A percentile compares a stretch with the other conserved stretches of the same genome.
Conservation (phyloP, 35 echinoderm and acorn worm genomes). For the Patiria miniata region DNA sequence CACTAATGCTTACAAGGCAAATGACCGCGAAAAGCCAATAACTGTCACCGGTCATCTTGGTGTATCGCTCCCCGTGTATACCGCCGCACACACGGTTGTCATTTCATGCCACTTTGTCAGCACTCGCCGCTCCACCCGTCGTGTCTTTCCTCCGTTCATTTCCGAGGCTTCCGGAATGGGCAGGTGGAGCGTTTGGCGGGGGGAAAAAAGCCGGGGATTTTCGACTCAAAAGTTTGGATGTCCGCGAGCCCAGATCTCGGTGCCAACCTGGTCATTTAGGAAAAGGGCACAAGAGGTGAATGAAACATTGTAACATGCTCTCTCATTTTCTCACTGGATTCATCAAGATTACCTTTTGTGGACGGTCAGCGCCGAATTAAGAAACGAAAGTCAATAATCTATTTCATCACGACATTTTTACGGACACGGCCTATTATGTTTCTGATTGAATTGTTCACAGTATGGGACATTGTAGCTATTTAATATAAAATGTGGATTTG, state of each 20-base stretch:
- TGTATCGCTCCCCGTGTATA: too few relatives aligned
- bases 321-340: too few relatives aligned
- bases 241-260: not conserved
- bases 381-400: too few relatives aligned
- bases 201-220: conserved; percentile 1
- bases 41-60: not conserved
- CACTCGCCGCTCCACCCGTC: not conserved
- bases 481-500: too few relatives aligned
- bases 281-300: not conserved
- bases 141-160: conserved; percentile 15
- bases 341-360: too few relatives aligned
- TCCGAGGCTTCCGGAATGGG: conserved; percentile 14
- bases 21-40: not conserved
- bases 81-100: not conserved
- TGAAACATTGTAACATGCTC: too few relatives aligned
- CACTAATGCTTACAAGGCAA: too few relatives aligned
- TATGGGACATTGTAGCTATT: too few relatives aligned
- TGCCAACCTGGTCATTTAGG: not conserved
- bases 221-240: not conserved
- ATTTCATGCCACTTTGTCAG: conserved; percentile 22
- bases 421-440: too few relatives aligned
- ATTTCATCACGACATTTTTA: too few relatives aligned
- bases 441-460: too few relatives aligned
- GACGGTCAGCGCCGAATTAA: too few relatives aligned
- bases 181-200: conserved; percentile 13